A percentile compares a stretch with the other conserved stretches of the same genome.
Evolutionary conservation across 2,113 vertebrate species (phyloP).

Genomic region (Litocranius walleri): DNA sequence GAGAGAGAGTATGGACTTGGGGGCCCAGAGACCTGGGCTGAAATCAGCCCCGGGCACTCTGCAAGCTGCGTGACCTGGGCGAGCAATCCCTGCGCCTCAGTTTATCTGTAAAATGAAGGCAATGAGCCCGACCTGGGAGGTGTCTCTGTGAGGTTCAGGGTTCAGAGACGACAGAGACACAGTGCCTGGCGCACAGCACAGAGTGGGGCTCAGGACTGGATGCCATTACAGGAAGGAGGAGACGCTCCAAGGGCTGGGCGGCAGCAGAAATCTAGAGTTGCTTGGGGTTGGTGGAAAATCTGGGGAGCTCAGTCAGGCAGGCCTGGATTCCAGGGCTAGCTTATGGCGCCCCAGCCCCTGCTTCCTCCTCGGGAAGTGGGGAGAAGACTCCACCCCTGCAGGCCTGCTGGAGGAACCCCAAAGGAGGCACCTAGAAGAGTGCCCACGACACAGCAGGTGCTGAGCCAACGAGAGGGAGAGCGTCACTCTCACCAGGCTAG

Average conservation of each 20-base stretch:
- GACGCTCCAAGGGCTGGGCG: accelerated
- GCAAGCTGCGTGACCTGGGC: background rate
- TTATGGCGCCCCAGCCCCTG: accelerated
- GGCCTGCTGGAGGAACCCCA: accelerated
- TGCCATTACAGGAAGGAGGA: background rate
- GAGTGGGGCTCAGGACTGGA: accelerated
- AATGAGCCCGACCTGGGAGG: background rate
- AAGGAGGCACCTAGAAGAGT: background rate
- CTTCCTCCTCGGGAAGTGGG: background rate
- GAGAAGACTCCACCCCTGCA: background rate
- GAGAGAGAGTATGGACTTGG: background rate
- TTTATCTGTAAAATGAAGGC: background rate
- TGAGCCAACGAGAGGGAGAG: accelerated
- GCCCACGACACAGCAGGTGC: background rate
- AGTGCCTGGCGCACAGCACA: background rate
- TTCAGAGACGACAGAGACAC: accelerated
- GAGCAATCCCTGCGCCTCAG: background rate
- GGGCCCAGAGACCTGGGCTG: background rate
- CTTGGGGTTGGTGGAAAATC: too few species aligned
- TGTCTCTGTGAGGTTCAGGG: background rate
- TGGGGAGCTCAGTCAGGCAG: background rate
- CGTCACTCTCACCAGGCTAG: background rate
- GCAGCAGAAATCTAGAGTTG: background rate
- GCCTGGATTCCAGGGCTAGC: background rate
- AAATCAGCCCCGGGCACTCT: background rate